Base-by-base conservation (phyloP, 2,888 invertebrate species). In the Cepaea hortensis region DNA sequence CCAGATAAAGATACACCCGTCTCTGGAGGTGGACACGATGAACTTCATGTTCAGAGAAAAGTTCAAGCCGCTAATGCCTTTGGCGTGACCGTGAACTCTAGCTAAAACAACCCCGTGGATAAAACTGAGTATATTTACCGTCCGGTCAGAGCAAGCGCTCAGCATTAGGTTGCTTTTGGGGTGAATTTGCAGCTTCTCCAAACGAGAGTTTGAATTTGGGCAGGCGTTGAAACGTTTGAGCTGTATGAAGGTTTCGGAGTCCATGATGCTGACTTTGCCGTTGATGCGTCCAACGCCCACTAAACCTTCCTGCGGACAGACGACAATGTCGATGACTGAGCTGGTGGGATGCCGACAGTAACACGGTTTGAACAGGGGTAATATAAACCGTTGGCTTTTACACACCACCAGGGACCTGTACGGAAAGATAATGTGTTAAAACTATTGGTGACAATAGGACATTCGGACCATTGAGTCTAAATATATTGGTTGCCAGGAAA, bases 1-100 rank as follows among this genome's bases (percentile, higher is more conserved):
- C 86, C 86, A 86, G 48, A 86, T 61, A 61, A 86, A 86, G 15
- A 86, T 68, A 20, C 86, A 86, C 1, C 86, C 86, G 35, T 86
- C 86, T 23, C 50, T 79, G 3, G 86, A 83, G 1, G 86, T 82
- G 6, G 86, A 86, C 23, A 86, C 76, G n/a, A 86, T 72, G 83
- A 82, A 83, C 23, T 79, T 82, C 86, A 86, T 83, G 79, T 86
- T 83, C 18, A 48, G 55, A n/a, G 86, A 83, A 55, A 86, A 77
- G 61, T 23, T 48, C 5, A 86, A 46, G 5, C 86, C 83, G 73
- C 83, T 86, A 20, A 86, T 72, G 35, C 79, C 65, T 62, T 82
- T 79, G 6, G 86, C 77, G 80, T 83, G 86, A 20, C 86, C 83
- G 6, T 35, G 15, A 2, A 86, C 77, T 7, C 55, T 62, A 0